phyloP scores from a whole-genome alignment of 2,888 invertebrate genomes.

The Trissonchulus sp. region DNA sequence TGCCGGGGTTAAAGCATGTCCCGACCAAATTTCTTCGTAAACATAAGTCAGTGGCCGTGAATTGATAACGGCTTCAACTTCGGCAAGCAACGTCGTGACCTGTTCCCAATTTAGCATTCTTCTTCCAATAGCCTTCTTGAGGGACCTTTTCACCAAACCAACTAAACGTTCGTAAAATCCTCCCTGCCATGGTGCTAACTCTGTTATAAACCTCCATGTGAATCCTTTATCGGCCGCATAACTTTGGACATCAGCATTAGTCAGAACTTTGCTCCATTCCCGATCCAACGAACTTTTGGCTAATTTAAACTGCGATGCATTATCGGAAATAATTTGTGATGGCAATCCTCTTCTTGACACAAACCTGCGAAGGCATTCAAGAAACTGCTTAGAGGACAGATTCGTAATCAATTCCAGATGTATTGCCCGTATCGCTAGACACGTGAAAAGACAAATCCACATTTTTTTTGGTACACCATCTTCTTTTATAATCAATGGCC shows the following conservation, averaged over 20 bases:
- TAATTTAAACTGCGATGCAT: constrained; percentile 53
- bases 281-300: constrained; percentile 45
- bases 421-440: constrained; percentile 51
- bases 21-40: neutral
- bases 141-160: constrained; percentile 47
- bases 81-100: constrained; percentile 20
- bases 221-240: constrained; percentile 34
- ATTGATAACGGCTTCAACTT: constrained; percentile 30
- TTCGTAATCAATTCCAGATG: constrained; percentile 51
- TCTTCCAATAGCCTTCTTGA: constrained; percentile 28
- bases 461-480: constrained; percentile 38
- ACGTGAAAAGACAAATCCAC: constrained; percentile 53
- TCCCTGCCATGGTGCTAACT: constrained; percentile 55
- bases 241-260: constrained; percentile 3
- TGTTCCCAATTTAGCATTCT: constrained; percentile 11
- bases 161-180: constrained; percentile 55
- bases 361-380: constrained; percentile 48
- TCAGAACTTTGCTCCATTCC: constrained; percentile 28
- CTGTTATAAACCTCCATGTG: constrained; percentile 51
- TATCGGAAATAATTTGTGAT: constrained; percentile 50
- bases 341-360: constrained; percentile 48
- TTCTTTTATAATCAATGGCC: constrained; percentile 49
- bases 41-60: constrained; percentile 25
- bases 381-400: constrained; percentile 46
- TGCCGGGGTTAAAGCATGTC: neutral